phyloP scores from a whole-genome alignment of 2,888 invertebrate species.

The Hoplodrina ambigua region DNA sequence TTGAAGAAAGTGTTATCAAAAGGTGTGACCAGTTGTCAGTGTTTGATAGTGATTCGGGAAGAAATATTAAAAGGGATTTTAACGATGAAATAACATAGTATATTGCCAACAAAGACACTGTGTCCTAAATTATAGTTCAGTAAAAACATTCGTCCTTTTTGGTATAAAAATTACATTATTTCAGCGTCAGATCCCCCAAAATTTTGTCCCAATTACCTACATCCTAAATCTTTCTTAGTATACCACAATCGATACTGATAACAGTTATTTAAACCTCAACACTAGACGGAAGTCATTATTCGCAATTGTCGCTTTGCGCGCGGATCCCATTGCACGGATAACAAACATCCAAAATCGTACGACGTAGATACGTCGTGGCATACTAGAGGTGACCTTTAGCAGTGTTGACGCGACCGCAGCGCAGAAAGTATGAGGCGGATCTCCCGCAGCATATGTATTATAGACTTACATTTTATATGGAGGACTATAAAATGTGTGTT shows the following conservation, averaged over 20 bases:
- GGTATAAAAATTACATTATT: no score
- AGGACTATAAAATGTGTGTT: background rate
- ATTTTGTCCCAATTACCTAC: no score
- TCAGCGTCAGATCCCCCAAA: no score
- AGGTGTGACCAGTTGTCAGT: no score
- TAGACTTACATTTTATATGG: background rate
- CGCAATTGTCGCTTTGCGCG: background rate
- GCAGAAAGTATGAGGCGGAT: background rate
- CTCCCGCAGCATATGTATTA: background rate
- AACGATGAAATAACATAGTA: no score
- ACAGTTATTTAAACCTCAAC: conserved; percentile 1
- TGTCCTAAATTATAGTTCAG: no score
- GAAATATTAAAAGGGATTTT: no score
- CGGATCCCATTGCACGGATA: background rate
- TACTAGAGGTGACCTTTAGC: background rate
- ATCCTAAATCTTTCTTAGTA: background rate
- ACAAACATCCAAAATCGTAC: background rate
- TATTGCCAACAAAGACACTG: no score
- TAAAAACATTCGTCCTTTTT: no score
- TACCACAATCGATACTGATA: conserved; percentile 22
- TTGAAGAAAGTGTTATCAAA: background rate
- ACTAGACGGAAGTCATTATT: conserved; percentile 9
- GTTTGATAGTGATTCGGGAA: background rate
- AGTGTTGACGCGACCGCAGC: background rate
- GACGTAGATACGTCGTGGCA: background rate